Evolutionary conservation across 2,888 invertebrate genomes (phyloP).

Genomic region (Odontothrips loti): DNA sequence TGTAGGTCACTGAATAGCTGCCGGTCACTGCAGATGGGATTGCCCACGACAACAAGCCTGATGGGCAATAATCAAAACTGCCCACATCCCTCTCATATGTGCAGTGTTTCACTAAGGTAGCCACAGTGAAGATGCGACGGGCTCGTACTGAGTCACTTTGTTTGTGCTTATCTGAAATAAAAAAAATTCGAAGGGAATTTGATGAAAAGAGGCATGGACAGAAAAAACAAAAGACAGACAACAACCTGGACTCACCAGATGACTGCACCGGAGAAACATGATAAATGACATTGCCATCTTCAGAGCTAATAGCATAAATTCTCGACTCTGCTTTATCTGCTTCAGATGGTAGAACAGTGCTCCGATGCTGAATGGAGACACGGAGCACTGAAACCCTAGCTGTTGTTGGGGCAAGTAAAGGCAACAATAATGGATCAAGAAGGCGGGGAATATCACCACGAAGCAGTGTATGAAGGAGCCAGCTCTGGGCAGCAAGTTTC

Average conservation of each 20-base stretch:
- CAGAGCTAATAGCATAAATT: conserved; percentile 77
- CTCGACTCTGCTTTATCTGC: conserved; percentile 48
- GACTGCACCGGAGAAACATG: conserved; percentile 48
- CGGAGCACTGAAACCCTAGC: conserved; percentile 77
- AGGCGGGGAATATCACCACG: conserved; percentile 73
- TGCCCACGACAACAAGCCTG: conserved; percentile 7
- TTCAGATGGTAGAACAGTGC: conserved; percentile 35
- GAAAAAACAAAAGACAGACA: neutral
- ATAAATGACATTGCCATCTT: conserved; percentile 71
- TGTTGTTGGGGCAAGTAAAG: conserved; percentile 72
- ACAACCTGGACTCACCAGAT: neutral
- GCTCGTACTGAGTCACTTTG: neutral
- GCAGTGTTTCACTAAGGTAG: neutral
- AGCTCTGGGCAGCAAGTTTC: conserved; percentile 64
- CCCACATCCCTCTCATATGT: conserved; percentile 4
- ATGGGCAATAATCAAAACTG: conserved; percentile 4
- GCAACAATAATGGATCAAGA: conserved; percentile 69
- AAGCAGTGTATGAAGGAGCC: conserved; percentile 68
- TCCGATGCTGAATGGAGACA: conserved; percentile 53
- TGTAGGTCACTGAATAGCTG: neutral
- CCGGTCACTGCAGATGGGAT: neutral
- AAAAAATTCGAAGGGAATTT: neutral
- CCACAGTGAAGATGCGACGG: neutral
- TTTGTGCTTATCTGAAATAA: neutral
- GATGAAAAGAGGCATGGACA: neutral